Base-by-base conservation (phyloP, 2,113 vertebrate genomes). In the Piaya cayana region DNA sequence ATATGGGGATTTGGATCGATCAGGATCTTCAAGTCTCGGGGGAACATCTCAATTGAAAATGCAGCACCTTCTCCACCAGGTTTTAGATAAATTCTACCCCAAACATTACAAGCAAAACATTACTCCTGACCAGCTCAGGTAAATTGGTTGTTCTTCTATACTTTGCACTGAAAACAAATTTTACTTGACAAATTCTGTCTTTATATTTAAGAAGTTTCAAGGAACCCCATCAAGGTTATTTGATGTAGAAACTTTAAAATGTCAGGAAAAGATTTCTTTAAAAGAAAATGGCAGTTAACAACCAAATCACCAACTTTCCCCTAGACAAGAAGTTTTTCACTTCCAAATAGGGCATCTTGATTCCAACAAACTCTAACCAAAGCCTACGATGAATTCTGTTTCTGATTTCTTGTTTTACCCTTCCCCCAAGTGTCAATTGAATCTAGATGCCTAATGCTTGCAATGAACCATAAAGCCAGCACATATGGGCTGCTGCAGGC, bases 31-130 rank as follows among this genome's bases (percentile, higher is more conserved):
- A 50, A 96, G 98, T 90, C 97, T 98, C 19, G 86, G 96, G 6
- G 94, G 93, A 55, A 94, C 96, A 86, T 97, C 98, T 82, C 98
- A 98, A 65, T 39, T 95, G 19, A 99, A 99, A 96, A 97, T 98
- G 84, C 98, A 99, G 80, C 98, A 98, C 96, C 94, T 98, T 93
- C 98, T 99, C 47, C 97, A 98, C 80, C 98, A 99, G 91, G 98
- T 97, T 27, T 95, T 99, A 65, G 98, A 99, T 74, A 98, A 98
- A 43, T 99, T 99, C 95, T 99, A 98, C 90, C 99, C 99, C 55
- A 99, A 98, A 97, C 95, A 93, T 70, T 99, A 99, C 97, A 99
- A 98, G 93, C 98, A 98, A 95, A 98, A 98, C 76, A 98, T 96
- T 96, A 96, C 89, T 95, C 74, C 97, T 21, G 98, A 99, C 60